Evolutionary conservation across 1,140 invertebrate genomes (phyloP).

Genomic region (Dryas iulia): DNA sequence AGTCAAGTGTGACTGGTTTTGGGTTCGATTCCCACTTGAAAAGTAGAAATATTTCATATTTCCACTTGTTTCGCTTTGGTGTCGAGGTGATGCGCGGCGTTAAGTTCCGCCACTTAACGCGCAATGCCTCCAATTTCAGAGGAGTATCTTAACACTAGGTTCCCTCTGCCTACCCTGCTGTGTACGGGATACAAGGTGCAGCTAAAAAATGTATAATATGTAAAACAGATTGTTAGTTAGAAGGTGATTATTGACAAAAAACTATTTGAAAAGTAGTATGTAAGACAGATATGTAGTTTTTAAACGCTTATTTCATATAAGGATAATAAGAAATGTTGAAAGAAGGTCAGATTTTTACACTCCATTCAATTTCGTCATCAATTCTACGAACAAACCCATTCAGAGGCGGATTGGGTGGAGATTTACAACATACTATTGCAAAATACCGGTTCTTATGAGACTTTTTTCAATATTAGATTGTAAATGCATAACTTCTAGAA

Average conservation of each 20-base stretch:
- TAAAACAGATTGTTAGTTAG: too few relatives aligned
- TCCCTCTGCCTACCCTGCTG: too few relatives aligned
- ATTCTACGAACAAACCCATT: constrained; percentile 48
- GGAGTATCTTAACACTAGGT: too few relatives aligned
- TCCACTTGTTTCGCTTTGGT: too few relatives aligned
- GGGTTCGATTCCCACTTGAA: too few relatives aligned
- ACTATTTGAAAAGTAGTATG: background rate
- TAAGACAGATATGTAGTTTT: background rate
- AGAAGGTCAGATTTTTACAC: constrained; percentile 29
- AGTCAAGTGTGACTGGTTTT: too few relatives aligned
- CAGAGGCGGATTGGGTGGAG: constrained; percentile 46
- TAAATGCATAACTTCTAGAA: background rate
- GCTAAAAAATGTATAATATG: too few relatives aligned
- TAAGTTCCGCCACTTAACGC: too few relatives aligned
- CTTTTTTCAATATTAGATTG: constrained; percentile 9
- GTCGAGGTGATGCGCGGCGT: too few relatives aligned
- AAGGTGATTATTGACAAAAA: background rate
- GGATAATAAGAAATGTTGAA: constrained; percentile 18
- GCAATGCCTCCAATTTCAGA: too few relatives aligned
- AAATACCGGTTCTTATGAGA: constrained; percentile 13
- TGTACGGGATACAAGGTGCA: too few relatives aligned
- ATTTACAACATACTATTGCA: constrained; percentile 22
- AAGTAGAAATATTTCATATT: too few relatives aligned
- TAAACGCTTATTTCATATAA: background rate
- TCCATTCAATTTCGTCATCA: constrained; percentile 32